These are phyloP conservation scores for Petrosia ficiformis DNA, from an alignment of 37 sponge, comb jelly and placozoan species.

Conservation along the genomic window DNA sequence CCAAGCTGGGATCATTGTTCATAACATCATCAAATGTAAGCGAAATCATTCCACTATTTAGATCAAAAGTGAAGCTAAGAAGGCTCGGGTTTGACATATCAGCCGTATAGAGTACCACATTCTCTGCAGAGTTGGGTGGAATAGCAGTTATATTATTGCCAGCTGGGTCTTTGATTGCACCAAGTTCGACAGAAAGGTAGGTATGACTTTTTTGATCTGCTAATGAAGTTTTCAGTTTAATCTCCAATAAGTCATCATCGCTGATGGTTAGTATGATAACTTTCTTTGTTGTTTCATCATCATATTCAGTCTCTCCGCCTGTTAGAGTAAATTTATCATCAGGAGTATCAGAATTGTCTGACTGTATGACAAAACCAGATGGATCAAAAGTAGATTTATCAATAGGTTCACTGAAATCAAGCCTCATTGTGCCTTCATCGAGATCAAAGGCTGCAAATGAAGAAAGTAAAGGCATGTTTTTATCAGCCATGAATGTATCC, in stretches of 20 bases:
- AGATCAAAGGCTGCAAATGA: conserved; percentile 53
- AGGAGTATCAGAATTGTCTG: conserved; percentile 1
- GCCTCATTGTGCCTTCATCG: conserved; percentile 46
- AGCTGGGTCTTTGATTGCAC: conserved; percentile 70
- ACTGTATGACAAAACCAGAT: conserved; percentile 21
- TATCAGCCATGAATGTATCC: conserved; percentile 39
- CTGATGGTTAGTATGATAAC: conserved; percentile 33
- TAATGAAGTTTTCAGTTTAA: conserved; percentile 54
- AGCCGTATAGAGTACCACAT: conserved; percentile 31
- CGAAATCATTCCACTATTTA: conserved; percentile 59
- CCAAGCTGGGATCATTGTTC: conserved; percentile 34
- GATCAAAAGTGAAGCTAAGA: conserved; percentile 56
- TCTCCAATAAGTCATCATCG: conserved; percentile 48
- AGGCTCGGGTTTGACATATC: conserved; percentile 66
- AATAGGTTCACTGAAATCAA: conserved; percentile 77
- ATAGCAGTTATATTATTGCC: conserved; percentile 39
- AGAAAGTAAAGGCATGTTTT: conserved; percentile 24
- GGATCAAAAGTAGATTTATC: conserved; percentile 36
- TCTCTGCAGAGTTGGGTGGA: conserved; percentile 3
- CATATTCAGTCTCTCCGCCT: conserved; percentile 45
- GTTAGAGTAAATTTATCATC: conserved; percentile 25
- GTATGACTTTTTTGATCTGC: conserved; percentile 42
- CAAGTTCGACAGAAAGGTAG: conserved; percentile 44
- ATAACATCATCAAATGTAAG: conserved; percentile 81
- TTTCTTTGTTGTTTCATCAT: conserved; percentile 28